Evolutionary conservation across 2,797 vertebrate genomes (phyloP), one percentile per base, ranked within the genome.

Genomic region (Novumbra hubbsi): DNA sequence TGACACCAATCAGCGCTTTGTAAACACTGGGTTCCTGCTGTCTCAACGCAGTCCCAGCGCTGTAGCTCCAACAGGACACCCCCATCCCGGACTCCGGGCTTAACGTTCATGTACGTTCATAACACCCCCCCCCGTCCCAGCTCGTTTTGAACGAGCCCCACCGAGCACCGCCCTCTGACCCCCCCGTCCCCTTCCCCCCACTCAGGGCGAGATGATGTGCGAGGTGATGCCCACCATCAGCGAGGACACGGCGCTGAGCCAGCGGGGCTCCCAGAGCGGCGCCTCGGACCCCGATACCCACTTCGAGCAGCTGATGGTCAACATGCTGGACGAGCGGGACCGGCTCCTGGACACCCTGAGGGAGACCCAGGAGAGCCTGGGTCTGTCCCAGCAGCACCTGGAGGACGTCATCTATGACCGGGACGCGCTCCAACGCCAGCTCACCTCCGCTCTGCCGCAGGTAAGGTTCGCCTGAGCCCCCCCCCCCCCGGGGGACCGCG

Each of bases 231-330:
- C 95, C 81, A 96, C 95, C 72, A 96, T 96, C 89, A 99, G 96
- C 0, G 97, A 99, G 95, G 97, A 99, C 95, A 98, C 97, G 88
- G 96, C 97, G 50, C 94, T 97, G 95, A 98, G 94, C 87, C 97
- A 98, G 87, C 94, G 98, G 78, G 97, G 97, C 92, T 98, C 97
- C 76, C 97, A 99, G 88, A 97, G 97, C 92, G 95, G 97, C 12
- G 91, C 95, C 90, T 97, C 96, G 0, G 97, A 99, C 94, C 97
- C 97, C 0, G 98, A 99, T 92, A 97, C 97, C 49, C 96, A 99
- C 89, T 99, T 99, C 79, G 98, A 99, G 91, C 97, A 98, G 92
- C 92, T 99, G 88, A 99, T 99, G 97, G 98, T 99, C 83, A 98
- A 98, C 89, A 99, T 99, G 98, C 94, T 99, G 84, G 98, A 99